Conservation (phyloP, 2,888 invertebrate genomes). For the Coleophora flavipennella region DNA sequence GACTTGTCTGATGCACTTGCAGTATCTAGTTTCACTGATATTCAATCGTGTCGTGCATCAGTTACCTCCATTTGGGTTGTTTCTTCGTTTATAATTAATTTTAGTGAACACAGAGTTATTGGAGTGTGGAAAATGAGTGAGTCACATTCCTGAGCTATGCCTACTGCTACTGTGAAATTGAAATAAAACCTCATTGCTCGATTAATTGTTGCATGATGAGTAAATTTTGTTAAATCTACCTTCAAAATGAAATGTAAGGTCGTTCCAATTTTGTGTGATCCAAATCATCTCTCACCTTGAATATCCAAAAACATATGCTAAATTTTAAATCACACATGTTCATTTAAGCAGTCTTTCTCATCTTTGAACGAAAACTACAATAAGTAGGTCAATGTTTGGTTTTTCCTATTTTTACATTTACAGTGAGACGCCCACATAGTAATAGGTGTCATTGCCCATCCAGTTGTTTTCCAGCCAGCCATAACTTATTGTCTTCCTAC, state of each 20-base stretch:
- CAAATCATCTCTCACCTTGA: constrained; percentile 33
- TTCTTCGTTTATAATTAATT: constrained; percentile 55
- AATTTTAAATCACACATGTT: not conserved
- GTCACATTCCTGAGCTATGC: constrained; percentile 46
- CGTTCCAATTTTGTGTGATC: constrained; percentile 34
- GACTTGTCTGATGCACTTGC: constrained; percentile 11
- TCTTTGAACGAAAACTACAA: not conserved
- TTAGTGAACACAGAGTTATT: constrained; percentile 64
- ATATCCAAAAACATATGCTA: constrained; percentile 20
- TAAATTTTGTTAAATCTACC: constrained; percentile 17
- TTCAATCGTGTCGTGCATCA: constrained; percentile 52
- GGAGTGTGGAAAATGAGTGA: constrained; percentile 68
- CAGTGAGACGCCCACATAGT: not conserved
- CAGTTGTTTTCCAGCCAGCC: too few species aligned
- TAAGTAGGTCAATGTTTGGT: not conserved
- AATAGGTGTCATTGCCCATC: too few species aligned
- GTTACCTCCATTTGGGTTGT: constrained; percentile 54
- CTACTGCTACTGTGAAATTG: constrained; percentile 29
- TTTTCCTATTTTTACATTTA: not conserved
- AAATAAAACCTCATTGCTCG: too few species aligned
- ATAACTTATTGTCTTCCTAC: too few species aligned
- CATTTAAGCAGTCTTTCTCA: constrained; percentile 5
- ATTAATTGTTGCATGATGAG: too few species aligned
- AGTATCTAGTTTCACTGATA: constrained; percentile 44
- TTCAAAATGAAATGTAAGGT: constrained; percentile 21